Evolutionary conservation across 2,888 invertebrate species (phyloP), one percentile per base, ranked within the genome.

Genomic region (Dynastes hyllus): DNA sequence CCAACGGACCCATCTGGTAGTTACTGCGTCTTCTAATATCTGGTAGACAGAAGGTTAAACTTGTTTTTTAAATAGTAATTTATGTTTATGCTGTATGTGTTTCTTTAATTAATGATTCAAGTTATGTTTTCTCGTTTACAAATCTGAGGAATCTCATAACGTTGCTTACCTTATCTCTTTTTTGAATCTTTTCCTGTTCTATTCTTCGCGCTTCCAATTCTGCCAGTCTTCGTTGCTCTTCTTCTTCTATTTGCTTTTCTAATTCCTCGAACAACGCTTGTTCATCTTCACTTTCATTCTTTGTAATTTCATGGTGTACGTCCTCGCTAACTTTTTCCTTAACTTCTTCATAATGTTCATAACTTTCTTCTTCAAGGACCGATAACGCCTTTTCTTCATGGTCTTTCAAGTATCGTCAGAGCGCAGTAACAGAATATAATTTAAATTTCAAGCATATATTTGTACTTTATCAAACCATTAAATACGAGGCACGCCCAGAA

Each of bases 81-180:
- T 22, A 22, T 22, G 22, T 22, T 22, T 32, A 2, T 32, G 32
- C 4, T 32, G 32, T 4, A 32, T 32, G 4, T 32, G 32, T 32
- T 32, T 32, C 22, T 22, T 22, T 22, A 22, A 22, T 22, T 22
- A 22, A 22, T 22, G 22, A 22, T 22, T 22, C 22, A 22, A 22
- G 22, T 22, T 22, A 22, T 22, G 22, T 37, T 37, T 61, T 61
- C 61, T 4, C 16, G 37, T 4, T 16, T 27, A 61, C 5, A 11
- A 5, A 61, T 61, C 22, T 27, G 1, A 9, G 8, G 1, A 1
- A 9, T n/a, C 5, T 9, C 29, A 61, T 22, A 66, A 66, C 16
- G n/a, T 67, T 61, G 51, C 45, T 37, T 82, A 85, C 86, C 87
- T 88, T 89, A 83, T 86, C 86, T 78, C 86, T 86, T 82, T 88